Evolutionary conservation across 2,113 vertebrate genomes (phyloP).

Genomic region (Osmerus eperlanus): DNA sequence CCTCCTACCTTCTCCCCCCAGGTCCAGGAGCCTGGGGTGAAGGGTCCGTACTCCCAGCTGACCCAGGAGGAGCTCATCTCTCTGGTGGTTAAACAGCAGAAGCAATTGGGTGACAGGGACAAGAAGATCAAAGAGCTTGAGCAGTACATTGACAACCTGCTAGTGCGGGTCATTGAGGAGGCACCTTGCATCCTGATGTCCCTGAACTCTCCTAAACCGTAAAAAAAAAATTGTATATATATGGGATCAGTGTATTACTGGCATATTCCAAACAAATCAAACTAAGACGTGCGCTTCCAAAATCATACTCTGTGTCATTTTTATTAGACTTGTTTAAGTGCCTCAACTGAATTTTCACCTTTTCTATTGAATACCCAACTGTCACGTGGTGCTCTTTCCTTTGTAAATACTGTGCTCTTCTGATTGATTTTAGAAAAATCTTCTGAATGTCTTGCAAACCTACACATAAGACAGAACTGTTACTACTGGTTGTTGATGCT

Average conservation of each 20-base stretch:
- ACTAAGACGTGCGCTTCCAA: too few relatives aligned
- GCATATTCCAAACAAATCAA: too few relatives aligned
- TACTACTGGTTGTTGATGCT: too few relatives aligned
- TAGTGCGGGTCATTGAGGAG: conserved; percentile 91
- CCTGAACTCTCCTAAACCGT: conserved; percentile 48
- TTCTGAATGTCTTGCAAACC: too few relatives aligned
- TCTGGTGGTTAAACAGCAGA: conserved; percentile 86
- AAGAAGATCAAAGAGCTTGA: conserved; percentile 84
- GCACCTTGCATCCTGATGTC: conserved; percentile 84
- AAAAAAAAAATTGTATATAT: not conserved
- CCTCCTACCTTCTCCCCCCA: conserved; percentile 24
- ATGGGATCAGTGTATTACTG: too few relatives aligned
- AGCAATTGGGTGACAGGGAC: conserved; percentile 76
- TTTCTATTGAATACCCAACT: too few relatives aligned
- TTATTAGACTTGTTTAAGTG: not conserved
- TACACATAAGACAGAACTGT: too few relatives aligned
- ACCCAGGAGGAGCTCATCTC: conserved; percentile 87
- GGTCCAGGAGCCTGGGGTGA: conserved; percentile 44
- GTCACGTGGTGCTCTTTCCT: too few relatives aligned
- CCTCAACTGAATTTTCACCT: too few relatives aligned
- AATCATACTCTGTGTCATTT: not conserved
- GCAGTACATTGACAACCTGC: conserved; percentile 89
- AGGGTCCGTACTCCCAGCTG: conserved; percentile 84
- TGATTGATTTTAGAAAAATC: too few relatives aligned
- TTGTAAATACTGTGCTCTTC: too few relatives aligned